Percentiles rank a stretch among this genome's conserved stretches.
These are phyloP conservation scores for Hypocryptadius cinnamomeus DNA, from an alignment of 2,113 vertebrate species.

Conservation along the genomic window DNA sequence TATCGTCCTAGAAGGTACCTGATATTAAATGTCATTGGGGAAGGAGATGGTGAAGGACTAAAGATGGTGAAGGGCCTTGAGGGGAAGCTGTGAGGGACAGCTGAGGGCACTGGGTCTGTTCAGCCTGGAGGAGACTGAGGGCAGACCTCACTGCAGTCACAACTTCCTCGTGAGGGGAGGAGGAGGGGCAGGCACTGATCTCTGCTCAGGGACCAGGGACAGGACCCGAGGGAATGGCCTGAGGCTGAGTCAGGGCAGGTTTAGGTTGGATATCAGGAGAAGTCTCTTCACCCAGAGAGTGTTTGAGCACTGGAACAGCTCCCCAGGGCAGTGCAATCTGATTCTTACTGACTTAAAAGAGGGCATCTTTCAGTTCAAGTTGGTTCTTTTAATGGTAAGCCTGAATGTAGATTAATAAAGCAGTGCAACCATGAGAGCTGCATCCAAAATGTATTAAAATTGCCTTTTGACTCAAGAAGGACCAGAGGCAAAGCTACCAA, in stretches of 20 bases:
- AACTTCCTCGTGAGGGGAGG: accelerated
- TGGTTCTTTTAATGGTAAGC: not conserved
- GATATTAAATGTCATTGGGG: not conserved
- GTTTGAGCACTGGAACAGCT: not conserved
- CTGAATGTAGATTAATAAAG: not conserved
- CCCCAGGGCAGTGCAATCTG: not conserved
- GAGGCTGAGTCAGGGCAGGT: not conserved
- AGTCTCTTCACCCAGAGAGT: not conserved
- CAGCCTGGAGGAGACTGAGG: not conserved
- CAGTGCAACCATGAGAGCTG: not conserved
- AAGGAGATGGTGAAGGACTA: not conserved
- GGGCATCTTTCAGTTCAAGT: not conserved
- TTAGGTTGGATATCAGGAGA: not conserved
- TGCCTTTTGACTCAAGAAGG: not conserved
- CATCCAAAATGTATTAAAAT: not conserved
- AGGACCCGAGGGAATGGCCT: not conserved
- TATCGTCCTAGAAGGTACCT: not conserved
- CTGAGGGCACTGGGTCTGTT: not conserved
- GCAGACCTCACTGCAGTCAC: not conserved
- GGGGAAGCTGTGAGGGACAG: not conserved
- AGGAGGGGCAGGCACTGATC: not conserved
- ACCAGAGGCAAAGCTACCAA: not conserved
- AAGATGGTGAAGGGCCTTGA: not conserved
- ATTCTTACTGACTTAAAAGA: not conserved
- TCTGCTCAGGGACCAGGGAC: not conserved